Base-by-base conservation (phyloP, 2,888 invertebrate species). In the Tipula lateralis region DNA sequence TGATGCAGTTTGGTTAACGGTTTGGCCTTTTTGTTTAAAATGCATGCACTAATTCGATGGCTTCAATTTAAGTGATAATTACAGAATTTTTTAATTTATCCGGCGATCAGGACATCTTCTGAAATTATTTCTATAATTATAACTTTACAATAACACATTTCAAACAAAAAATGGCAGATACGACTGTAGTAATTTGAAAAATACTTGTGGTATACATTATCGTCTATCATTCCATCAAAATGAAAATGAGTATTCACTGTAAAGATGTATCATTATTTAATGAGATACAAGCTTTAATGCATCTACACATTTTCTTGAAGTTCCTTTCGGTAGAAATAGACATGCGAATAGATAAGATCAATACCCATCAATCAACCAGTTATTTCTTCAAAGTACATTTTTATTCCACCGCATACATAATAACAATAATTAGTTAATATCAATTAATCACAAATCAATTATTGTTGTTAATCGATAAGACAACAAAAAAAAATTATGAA, bases 371-470 rank as follows among this genome's bases (percentile, higher is more conserved):
- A 66, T 66, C 66, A 66, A 9, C 1, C 0, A 66, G 24, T 9
- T 12, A 66, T 66, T 66, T 66, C 66, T 2, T 2, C 9, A 66
- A 19, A 24, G 19, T 66, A 66, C 24, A 66, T 66, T 66, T 66
- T n/a, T 44, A 44, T 44, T 44, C n/a, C 16, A 24, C 66, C 66
- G 66, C 24, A 66, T 24, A 13, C 9, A 66, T 9, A 66, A 9
- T 2, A 50, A 66, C 24, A 24, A 9, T 12, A 24, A 66, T 24
- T 66, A 66, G 66, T 66, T 66, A 66, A 66, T 66, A 66, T 66
- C 66, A 66, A 66, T 66, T 66, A 66, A 66, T 66, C 66, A 66
- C 66, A 66, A 24, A 66, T 66, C 50, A 50, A 50, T 50, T 50
- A 50, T 66, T 66, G 13, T 24, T 66, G 24, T 66, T 66, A 66